Conservation (phyloP, 2,888 invertebrate genomes). For the Ecliptopera silaceata region DNA sequence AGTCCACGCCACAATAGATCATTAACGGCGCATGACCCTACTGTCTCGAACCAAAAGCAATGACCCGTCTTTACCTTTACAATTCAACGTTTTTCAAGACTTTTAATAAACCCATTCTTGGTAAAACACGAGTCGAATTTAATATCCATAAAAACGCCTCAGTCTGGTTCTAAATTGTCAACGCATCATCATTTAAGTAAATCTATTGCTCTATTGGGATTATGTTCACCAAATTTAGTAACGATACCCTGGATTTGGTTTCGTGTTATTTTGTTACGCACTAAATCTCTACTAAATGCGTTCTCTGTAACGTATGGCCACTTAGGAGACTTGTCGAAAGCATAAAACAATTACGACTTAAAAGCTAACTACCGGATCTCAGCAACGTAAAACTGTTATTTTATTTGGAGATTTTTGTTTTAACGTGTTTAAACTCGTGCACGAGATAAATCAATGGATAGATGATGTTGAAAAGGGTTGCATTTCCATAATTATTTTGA, state of each 20-base stretch:
- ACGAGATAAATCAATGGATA: conserved; percentile 44
- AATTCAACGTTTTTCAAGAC: conserved; percentile 32
- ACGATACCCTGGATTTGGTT: conserved; percentile 14
- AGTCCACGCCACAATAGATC: conserved; percentile 45
- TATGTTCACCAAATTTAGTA: neutral
- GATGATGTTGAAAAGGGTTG: conserved; percentile 41
- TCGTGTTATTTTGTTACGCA: conserved; percentile 27
- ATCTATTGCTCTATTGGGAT: neutral
- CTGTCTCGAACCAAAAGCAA: conserved; percentile 49
- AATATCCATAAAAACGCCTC: neutral
- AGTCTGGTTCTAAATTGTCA: neutral
- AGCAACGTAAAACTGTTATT: conserved; percentile 50
- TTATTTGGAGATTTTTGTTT: conserved; percentile 42
- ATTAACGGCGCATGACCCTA: conserved; percentile 55
- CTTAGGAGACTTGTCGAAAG: conserved; percentile 43
- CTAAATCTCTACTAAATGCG: conserved; percentile 32
- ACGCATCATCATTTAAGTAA: neutral
- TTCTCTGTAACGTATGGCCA: conserved; percentile 33
- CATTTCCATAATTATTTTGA: conserved; percentile 54
- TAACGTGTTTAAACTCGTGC: conserved; percentile 46
- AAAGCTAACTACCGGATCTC: conserved; percentile 52
- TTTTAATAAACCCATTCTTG: neutral
- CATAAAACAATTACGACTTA: conserved; percentile 43
- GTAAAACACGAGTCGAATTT: neutral
- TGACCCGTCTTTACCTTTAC: conserved; percentile 44